Evolutionary conservation across 1,140 invertebrate species (phyloP), one percentile per base, ranked within the genome.

Genomic region (Zophobas morio): DNA sequence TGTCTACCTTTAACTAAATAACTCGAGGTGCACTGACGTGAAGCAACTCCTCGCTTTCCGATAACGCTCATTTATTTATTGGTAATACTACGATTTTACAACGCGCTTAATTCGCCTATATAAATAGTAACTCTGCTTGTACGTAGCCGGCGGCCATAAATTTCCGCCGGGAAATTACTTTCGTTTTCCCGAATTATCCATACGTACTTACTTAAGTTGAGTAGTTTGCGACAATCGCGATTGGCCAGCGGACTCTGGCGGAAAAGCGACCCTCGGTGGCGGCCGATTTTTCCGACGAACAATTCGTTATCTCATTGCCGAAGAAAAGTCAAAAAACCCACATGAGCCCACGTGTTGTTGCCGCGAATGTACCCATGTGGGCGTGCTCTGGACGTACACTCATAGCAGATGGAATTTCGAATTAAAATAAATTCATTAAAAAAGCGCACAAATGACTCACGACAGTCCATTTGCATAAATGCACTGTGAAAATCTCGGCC

Each of bases 261-360:
- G 20, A 20, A 20, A 20, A 20, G 20, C 20, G 20, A 0, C 20
- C 20, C 20, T 20, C 20, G 20, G 20, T 20, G 74, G 74, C 51
- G n/a, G 46, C 20, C 60, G 40, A 20, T 40, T 46, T 39, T 46
- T 33, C 37, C 2, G 39, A 66, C 53, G 42, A 75, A 75, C 53
- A 51, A 75, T 63, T 75, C 60, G 39, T 73, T 47, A 39, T 51
- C 20, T 73, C 53, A 75, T 60, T 75, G 60, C 34, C 37, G 47
- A 66, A 75, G 74, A 70, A 63, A 75, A 75, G 60, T 63, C 49
- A 75, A 70, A 51, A 66, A 66, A 66, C 60, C 60, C 60, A 66
- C 60, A 66, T 66, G 40, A 78, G 49, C 78, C 78, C 78, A 79
- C 78, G 72, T 79, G 75, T 70, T 72, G 32, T 74, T 77, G 47